These are phyloP conservation scores for Diorhabda elongata DNA, from an alignment of 1,140 invertebrate genomes.

Conservation along the genomic window DNA sequence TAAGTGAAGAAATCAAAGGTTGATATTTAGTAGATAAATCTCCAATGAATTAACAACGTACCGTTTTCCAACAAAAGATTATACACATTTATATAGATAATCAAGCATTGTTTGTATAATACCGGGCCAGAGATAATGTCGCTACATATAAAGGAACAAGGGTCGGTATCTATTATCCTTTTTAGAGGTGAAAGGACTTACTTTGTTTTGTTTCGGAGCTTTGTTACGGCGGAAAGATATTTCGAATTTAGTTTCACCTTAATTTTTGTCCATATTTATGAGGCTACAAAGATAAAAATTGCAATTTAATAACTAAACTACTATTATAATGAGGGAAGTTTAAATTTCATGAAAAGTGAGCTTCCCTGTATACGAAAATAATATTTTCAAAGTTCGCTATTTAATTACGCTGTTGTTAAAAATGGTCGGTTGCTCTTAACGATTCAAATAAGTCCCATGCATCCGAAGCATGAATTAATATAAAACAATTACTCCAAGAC, in stretches of 20 bases:
- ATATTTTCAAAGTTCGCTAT: too few relatives aligned
- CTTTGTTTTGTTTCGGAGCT: neutral
- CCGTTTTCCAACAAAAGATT: slow-evolving; percentile 2
- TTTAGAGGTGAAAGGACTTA: slow-evolving; percentile 1
- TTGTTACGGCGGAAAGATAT: neutral
- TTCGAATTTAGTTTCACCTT: neutral
- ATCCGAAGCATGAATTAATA: slow-evolving; percentile 4
- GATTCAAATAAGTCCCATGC: neutral
- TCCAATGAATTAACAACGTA: neutral
- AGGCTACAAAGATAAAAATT: too few relatives aligned
- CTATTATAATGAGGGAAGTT: too few relatives aligned
- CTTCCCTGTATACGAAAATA: too few relatives aligned
- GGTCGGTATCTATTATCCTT: neutral
- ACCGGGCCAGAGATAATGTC: neutral
- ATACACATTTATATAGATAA: neutral
- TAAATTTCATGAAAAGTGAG: too few relatives aligned
- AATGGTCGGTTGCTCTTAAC: neutral
- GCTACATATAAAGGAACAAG: slow-evolving; percentile 2
- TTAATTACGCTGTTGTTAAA: too few relatives aligned
- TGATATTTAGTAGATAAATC: neutral
- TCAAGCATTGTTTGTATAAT: neutral
- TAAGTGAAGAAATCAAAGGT: too few relatives aligned
- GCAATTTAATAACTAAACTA: too few relatives aligned
- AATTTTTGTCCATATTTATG: too few relatives aligned
- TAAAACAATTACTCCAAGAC: slow-evolving; percentile 11